Percentiles rank a stretch among this genome's conserved stretches.
These are phyloP conservation scores for Silurus lanzhouensis DNA, from an alignment of 2,797 vertebrate genomes.

Conservation along the genomic window DNA sequence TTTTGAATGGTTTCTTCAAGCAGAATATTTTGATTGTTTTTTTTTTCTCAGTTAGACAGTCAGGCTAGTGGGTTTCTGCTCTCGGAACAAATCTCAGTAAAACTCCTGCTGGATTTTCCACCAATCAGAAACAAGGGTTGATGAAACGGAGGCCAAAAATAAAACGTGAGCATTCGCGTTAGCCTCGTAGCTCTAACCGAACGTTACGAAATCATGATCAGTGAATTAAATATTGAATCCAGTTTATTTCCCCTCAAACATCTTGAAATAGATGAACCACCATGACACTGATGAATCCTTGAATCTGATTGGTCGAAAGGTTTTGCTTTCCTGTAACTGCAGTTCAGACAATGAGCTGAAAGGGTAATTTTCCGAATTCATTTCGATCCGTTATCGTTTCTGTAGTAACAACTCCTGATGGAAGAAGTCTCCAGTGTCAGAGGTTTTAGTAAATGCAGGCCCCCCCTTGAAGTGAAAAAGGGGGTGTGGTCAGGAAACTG, in stretches of 20 bases:
- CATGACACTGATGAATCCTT: not conserved
- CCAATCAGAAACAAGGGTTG: not conserved
- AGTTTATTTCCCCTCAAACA: not conserved
- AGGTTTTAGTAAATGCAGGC: too few species aligned
- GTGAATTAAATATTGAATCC: not conserved
- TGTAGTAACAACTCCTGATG: not conserved
- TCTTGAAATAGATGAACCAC: not conserved
- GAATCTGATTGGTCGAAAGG: not conserved
- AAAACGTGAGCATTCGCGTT: not conserved
- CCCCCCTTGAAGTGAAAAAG: too few species aligned
- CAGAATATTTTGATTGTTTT: not conserved
- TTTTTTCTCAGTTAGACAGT: not conserved
- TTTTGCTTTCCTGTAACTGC: not conserved
- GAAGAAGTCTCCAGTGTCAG: constrained; percentile 13
- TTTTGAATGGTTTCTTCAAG: not conserved
- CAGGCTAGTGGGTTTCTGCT: not conserved
- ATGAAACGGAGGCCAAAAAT: too few species aligned
- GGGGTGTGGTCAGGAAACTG: not conserved
- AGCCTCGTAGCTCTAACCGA: not conserved
- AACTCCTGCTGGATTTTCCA: constrained; percentile 1
- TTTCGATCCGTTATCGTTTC: not conserved
- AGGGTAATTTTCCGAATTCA: too few species aligned
- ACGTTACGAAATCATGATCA: not conserved
- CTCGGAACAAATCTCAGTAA: not conserved
- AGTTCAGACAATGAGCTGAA: too few species aligned